Percentiles rank a stretch among this genome's conserved stretches.
phyloP scores from a whole-genome alignment of 37 sponge, comb jelly and placozoan species.

The Hexactinellida sp. region DNA sequence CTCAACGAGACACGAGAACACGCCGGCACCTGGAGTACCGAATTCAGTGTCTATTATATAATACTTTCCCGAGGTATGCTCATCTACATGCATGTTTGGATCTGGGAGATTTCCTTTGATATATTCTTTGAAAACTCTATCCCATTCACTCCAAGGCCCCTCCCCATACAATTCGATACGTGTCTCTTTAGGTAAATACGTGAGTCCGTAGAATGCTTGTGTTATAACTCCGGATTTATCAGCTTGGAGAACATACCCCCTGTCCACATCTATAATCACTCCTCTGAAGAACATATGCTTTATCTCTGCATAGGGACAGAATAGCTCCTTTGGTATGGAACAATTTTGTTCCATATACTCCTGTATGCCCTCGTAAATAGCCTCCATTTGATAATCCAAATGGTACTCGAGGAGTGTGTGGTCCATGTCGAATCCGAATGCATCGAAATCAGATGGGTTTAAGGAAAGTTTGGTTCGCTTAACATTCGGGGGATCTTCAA shows the following conservation, averaged over 20 bases:
- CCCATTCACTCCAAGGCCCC: not conserved
- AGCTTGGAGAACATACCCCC: not conserved
- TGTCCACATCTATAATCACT: not conserved
- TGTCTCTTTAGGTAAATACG: not conserved
- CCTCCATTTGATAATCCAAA: not conserved
- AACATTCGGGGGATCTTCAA: not conserved
- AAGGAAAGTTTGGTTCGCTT: not conserved
- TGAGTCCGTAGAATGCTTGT: not conserved
- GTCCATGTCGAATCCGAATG: conserved; percentile 1
- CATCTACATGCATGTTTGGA: not conserved
- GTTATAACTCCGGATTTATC: not conserved
- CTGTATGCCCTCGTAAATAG: not conserved
- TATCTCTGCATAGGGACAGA: not conserved
- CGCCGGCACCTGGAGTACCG: not conserved
- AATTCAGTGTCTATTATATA: not conserved
- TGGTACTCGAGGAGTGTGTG: not conserved
- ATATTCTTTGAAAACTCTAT: not conserved
- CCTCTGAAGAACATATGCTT: conserved; percentile 3
- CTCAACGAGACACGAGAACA: not conserved
- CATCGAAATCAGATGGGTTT: not conserved
- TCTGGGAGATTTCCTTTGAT: not conserved
- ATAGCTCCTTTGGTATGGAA: not conserved
- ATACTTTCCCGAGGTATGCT: not conserved
- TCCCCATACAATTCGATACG: not conserved
- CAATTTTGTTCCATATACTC: not conserved